These are phyloP conservation scores for Sebastiscus tertius DNA, from an alignment of 2,797 vertebrate species.

Conservation along the genomic window DNA sequence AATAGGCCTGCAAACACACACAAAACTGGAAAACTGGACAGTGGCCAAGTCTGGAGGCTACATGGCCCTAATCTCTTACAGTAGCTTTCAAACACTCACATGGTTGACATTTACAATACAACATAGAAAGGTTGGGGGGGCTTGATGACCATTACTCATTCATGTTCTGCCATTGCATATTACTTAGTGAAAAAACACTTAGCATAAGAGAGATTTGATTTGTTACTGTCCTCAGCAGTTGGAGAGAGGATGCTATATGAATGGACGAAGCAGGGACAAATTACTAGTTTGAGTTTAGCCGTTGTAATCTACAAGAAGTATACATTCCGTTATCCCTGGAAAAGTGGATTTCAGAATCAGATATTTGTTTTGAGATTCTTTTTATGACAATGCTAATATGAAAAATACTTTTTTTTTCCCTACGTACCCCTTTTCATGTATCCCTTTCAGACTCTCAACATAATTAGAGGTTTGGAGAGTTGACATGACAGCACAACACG, in stretches of 20 bases:
- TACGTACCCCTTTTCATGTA: neutral
- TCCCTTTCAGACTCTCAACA: neutral
- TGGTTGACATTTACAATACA: constrained; percentile 10
- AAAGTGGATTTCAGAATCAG: neutral
- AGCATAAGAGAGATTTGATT: neutral
- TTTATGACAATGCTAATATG: constrained; percentile 3
- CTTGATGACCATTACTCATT: neutral
- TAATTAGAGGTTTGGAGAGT: constrained; percentile 23
- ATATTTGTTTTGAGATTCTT: neutral
- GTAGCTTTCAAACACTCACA: neutral
- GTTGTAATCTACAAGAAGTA: neutral
- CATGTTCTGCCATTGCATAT: neutral
- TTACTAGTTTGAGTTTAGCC: neutral
- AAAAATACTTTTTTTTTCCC: neutral
- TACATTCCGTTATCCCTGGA: neutral
- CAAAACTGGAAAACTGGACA: neutral
- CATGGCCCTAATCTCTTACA: neutral
- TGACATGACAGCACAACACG: constrained; percentile 4
- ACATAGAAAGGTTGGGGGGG: neutral
- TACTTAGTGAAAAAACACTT: neutral
- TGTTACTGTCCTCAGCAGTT: neutral
- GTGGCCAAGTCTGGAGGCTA: neutral
- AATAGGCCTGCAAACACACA: neutral
- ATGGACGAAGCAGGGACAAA: neutral
- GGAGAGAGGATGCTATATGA: neutral